A percentile compares a stretch with the other conserved stretches of the same genome.
phyloP scores from a whole-genome alignment of 2,888 invertebrate genomes.

The Sinotaia quadrata region DNA sequence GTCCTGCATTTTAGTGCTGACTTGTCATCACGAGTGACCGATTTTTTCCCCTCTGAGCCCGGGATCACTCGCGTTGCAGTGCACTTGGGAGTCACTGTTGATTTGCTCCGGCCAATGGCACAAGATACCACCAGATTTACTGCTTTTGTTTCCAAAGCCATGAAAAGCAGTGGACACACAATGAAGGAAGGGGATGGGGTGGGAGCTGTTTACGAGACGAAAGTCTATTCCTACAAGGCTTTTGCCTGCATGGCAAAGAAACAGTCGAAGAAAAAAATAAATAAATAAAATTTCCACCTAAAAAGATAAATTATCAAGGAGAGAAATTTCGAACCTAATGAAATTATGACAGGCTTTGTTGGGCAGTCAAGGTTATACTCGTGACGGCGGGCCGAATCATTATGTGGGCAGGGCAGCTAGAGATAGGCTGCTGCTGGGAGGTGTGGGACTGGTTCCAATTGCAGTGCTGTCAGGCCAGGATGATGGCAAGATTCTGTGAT shows the following conservation, averaged over 20 bases:
- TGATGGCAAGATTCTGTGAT: background rate
- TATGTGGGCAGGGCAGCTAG: background rate
- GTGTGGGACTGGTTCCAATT: background rate
- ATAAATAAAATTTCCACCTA: too few species aligned
- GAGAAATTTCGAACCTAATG: slow-evolving; percentile 27
- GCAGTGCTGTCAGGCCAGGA: background rate
- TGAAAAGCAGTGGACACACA: slow-evolving; percentile 18
- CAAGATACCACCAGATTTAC: slow-evolving; percentile 26
- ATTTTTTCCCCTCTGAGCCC: background rate
- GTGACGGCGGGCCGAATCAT: too few species aligned
- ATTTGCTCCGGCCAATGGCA: slow-evolving; percentile 3
- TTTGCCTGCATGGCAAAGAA: too few species aligned
- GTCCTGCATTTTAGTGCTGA: slow-evolving; percentile 9
- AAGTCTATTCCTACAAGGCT: too few species aligned
- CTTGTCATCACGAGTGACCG: background rate
- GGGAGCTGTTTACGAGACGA: too few species aligned
- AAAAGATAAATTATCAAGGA: too few species aligned
- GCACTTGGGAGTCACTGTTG: background rate
- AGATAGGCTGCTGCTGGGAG: background rate
- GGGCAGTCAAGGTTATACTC: too few species aligned
- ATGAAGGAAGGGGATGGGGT: too few species aligned
- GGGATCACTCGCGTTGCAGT: background rate
- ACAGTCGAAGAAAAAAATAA: too few species aligned
- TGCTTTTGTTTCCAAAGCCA: slow-evolving; percentile 31
- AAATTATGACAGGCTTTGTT: slow-evolving; percentile 28